Evolutionary conservation across 2,113 vertebrate genomes (phyloP), one percentile per base, ranked within the genome.

Genomic region (Platycercus adscitus): DNA sequence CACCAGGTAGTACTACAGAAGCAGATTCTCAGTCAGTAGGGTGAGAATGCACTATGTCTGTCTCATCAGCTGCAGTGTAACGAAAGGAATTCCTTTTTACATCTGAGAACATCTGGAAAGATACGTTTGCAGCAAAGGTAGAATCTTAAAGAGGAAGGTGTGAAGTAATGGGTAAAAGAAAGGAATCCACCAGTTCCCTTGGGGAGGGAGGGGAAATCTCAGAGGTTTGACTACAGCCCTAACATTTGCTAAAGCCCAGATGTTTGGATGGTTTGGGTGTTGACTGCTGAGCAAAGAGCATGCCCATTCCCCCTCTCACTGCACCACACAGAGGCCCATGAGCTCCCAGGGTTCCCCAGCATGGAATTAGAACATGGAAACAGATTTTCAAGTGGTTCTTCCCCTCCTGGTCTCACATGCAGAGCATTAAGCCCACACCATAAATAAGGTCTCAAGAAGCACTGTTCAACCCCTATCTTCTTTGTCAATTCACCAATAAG

Each of bases 121-220:
- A 86, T 29, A 31, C 10, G 63, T 24, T 64, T 88, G 52, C 80
- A 91, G 52, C 76, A 88, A 78, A 95, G 91, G 82, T 60, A 81
- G 60, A 66, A 33, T 69, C 37, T 83, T 65, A 63, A 73, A 91
- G 69, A 83, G 43, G 66, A 95, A 93, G 90, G 88, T 92, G 92
- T 96, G 82, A 96, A 93, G 76, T 75, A 93, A 91, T 9, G 76
- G 39, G 39, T 80, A 94, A 93, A 90, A 92, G 55, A 71, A 89
- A 86, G 24, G 69, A 96, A 83, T 81, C 18, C 37, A 69, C 31
- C 73, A 17, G 31, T 68, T 88, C 77, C 65, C 86, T 29, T 44
- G 93, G 78, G 91, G 87, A 92, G 65, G 76, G 78, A 95, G 73
- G 65, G 86, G 85, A 88, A 82, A 44, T 55, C 82, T 83, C 80